These are phyloP conservation scores for Chlorocebus sabaeus DNA, from an alignment of 2,113 vertebrate genomes.

Conservation along the genomic window DNA sequence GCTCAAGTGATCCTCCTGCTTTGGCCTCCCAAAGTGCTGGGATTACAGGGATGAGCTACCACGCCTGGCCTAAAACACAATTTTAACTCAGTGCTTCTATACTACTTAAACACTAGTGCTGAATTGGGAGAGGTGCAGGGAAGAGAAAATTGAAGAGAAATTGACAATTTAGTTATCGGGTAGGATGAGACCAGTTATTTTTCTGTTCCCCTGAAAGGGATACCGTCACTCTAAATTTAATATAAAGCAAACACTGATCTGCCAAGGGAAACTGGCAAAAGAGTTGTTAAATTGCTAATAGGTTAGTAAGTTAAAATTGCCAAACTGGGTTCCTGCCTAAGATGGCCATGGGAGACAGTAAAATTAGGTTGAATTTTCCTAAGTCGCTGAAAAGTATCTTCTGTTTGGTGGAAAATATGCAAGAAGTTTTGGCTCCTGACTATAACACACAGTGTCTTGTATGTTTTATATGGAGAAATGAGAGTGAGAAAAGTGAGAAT, in stretches of 20 bases:
- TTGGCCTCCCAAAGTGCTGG: too few species aligned
- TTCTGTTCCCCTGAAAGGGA: not conserved
- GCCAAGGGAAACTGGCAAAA: not conserved
- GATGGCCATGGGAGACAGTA: not conserved
- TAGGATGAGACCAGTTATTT: not conserved
- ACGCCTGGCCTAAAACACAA: not conserved
- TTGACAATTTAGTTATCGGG: not conserved
- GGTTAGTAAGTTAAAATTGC: not conserved
- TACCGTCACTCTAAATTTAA: not conserved
- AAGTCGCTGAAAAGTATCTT: not conserved
- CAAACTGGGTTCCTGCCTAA: not conserved
- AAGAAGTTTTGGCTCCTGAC: not conserved
- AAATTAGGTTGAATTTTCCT: not conserved
- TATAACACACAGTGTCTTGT: not conserved
- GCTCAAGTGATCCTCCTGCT: too few species aligned
- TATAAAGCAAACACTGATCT: not conserved
- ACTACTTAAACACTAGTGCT: not conserved
- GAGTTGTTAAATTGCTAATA: not conserved
- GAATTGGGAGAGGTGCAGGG: not conserved
- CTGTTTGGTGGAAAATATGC: conserved; percentile 1
- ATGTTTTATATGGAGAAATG: not conserved
- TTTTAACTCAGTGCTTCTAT: not conserved
- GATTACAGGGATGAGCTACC: too few species aligned
- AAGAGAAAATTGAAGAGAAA: not conserved
- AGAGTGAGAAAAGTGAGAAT: not conserved